Percentiles rank a stretch among this genome's conserved stretches.
Conservation (phyloP, 30 jellyfish, hydroid and myxozoan genomes). For the Hydra vulgaris region DNA sequence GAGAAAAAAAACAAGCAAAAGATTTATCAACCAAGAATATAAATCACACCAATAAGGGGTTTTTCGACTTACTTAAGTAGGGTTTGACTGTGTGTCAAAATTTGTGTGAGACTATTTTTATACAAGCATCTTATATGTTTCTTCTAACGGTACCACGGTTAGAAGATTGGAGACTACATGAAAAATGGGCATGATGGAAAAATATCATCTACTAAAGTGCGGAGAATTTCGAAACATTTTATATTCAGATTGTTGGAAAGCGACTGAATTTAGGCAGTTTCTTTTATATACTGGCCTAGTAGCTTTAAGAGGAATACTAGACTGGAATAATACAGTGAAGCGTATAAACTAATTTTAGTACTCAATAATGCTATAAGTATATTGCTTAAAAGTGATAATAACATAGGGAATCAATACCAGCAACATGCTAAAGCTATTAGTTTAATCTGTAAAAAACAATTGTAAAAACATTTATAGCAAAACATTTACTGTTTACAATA, state of each 20-base stretch:
- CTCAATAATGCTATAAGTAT: not conserved
- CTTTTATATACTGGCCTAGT: not conserved
- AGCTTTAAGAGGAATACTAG: not conserved
- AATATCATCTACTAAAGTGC: too few species aligned
- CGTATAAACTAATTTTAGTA: too few species aligned
- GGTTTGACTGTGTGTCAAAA: not conserved
- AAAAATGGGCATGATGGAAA: too few species aligned
- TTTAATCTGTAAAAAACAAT: too few species aligned
- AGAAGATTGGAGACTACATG: too few species aligned
- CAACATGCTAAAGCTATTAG: not conserved
- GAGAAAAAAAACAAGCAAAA: too few species aligned
- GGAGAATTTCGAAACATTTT: not conserved
- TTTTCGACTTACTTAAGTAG: not conserved
- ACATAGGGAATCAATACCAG: not conserved
- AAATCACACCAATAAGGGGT: constrained; percentile 3
- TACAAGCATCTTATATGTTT: too few species aligned
- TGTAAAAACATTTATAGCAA: not conserved
- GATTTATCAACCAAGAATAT: too few species aligned
- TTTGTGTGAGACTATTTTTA: not conserved
- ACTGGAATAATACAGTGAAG: too few species aligned
- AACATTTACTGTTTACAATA: not conserved
- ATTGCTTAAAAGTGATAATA: not conserved
- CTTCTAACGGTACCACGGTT: too few species aligned
- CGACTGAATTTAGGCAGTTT: too few species aligned
- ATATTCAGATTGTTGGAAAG: too few species aligned